Evolutionary conservation across 2,888 invertebrate genomes (phyloP).

Genomic region (Nudaria mundana): DNA sequence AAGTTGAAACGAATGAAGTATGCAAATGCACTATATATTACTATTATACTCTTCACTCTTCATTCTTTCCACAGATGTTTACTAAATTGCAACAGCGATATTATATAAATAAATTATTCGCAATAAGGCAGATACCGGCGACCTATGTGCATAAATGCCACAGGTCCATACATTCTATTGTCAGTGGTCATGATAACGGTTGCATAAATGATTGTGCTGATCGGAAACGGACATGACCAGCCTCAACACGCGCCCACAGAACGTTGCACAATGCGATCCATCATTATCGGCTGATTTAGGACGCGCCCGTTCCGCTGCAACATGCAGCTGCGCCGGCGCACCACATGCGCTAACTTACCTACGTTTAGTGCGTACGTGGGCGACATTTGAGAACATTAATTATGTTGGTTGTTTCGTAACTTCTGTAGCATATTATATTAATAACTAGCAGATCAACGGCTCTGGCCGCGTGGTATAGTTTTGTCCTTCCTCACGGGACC

Average conservation of each 20-base stretch:
- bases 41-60: too few species aligned
- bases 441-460: neutral
- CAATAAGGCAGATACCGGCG: too few species aligned
- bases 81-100: too few species aligned
- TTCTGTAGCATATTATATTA: neutral
- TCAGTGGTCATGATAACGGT: conserved; percentile 40
- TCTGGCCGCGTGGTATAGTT: too few species aligned
- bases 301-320: conserved; percentile 56
- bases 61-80: too few species aligned
- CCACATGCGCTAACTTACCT: conserved; percentile 28
- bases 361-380: conserved; percentile 23
- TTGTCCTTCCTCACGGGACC: too few species aligned
- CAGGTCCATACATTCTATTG: conserved; percentile 11
- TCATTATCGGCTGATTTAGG: conserved; percentile 65
- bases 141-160: conserved; percentile 6
- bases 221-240: conserved; percentile 76
- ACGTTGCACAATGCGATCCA: conserved; percentile 64
- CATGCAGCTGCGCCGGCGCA: conserved; percentile 54
- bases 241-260: conserved; percentile 61
- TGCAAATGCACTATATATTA: too few species aligned
- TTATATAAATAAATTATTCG: too few species aligned
- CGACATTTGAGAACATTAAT: conserved; percentile 8
- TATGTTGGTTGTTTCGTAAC: neutral
- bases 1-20: too few species aligned
- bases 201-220: conserved; percentile 58